phyloP scores from a whole-genome alignment of 2,113 vertebrate species.

The Callionymus lyra region DNA sequence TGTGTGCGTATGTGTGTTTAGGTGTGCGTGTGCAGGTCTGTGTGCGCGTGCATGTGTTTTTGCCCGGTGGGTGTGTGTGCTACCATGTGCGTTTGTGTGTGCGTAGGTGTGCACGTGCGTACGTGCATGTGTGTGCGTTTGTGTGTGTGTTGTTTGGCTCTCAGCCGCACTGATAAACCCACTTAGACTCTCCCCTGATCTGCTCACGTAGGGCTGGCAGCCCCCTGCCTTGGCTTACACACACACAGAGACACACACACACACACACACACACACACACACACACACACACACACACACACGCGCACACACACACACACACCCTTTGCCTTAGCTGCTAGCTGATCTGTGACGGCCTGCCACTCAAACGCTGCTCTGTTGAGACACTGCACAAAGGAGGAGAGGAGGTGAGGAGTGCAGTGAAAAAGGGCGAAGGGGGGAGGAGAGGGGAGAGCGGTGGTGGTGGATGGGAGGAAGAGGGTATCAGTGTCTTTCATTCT shows the following conservation, averaged over 20 bases:
- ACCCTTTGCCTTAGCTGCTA: conserved; percentile 56
- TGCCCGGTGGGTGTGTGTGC: conserved; percentile 4
- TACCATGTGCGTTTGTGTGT: conserved; percentile 11
- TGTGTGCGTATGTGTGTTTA: too few species aligned
- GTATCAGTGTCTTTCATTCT: conserved; percentile 59
- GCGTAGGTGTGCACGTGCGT: too few species aligned
- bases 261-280: conserved; percentile 13
- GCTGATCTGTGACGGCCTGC: conserved; percentile 68
- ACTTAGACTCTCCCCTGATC: conserved; percentile 98
- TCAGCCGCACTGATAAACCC: conserved; percentile 95
- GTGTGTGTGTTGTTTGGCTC: conserved; percentile 61
- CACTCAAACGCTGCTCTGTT: conserved; percentile 56
- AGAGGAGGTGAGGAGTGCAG: conserved; percentile 40
- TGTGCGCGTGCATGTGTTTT: conserved; percentile 12
- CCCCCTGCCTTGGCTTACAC: conserved; percentile 83
- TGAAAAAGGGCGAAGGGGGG: conserved; percentile 11
- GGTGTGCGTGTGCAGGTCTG: too few species aligned
- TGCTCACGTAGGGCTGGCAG: conserved; percentile 91
- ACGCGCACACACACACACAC: conserved; percentile 12
- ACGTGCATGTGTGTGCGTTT: too few species aligned
- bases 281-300: conserved; percentile 10
- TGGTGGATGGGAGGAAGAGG: conserved; percentile 21
- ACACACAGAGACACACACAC: conserved; percentile 17
- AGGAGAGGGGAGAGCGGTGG: conserved; percentile 8
- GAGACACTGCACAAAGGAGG: conserved; percentile 58